Evolutionary conservation across 2,113 vertebrate genomes (phyloP).

Genomic region (Gila orcuttii): DNA sequence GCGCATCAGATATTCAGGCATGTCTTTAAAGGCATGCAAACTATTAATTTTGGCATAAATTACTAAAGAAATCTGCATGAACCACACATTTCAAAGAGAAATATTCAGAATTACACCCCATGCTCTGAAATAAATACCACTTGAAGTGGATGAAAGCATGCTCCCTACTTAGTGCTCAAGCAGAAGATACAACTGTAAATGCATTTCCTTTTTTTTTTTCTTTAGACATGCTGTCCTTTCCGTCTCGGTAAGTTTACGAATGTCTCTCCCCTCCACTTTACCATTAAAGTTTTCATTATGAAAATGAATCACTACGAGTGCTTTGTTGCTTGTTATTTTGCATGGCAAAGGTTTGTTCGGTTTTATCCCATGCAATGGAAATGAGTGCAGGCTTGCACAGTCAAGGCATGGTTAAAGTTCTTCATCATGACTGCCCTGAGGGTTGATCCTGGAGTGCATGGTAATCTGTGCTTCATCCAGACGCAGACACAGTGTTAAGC

Average conservation of each 20-base stretch:
- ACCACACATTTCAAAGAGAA: slow-evolving; percentile 17
- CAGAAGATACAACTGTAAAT: background rate
- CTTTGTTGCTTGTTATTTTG: slow-evolving; percentile 50
- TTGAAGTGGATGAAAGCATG: slow-evolving; percentile 17
- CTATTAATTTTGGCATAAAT: slow-evolving; percentile 44
- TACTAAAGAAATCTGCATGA: slow-evolving; percentile 31
- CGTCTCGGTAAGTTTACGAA: background rate
- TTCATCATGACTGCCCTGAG: slow-evolving; percentile 53
- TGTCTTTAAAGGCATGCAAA: slow-evolving; percentile 56
- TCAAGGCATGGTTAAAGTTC: slow-evolving; percentile 61
- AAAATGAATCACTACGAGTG: slow-evolving; percentile 61
- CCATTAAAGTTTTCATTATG: slow-evolving; percentile 60
- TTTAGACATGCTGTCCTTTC: background rate
- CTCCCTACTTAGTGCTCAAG: background rate
- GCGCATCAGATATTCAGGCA: slow-evolving; percentile 56
- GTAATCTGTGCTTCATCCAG: slow-evolving; percentile 71
- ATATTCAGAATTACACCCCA: background rate
- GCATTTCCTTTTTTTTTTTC: background rate
- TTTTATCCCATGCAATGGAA: slow-evolving; percentile 62
- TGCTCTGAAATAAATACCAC: slow-evolving; percentile 5
- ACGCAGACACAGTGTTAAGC: slow-evolving; percentile 66
- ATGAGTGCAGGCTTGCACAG: slow-evolving; percentile 58
- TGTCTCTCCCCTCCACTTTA: slow-evolving; percentile 58
- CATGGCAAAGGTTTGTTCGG: slow-evolving; percentile 58
- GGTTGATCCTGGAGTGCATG: slow-evolving; percentile 62